Conservation (phyloP, 1,140 invertebrate species). For the Stegodyphus dumicola region DNA sequence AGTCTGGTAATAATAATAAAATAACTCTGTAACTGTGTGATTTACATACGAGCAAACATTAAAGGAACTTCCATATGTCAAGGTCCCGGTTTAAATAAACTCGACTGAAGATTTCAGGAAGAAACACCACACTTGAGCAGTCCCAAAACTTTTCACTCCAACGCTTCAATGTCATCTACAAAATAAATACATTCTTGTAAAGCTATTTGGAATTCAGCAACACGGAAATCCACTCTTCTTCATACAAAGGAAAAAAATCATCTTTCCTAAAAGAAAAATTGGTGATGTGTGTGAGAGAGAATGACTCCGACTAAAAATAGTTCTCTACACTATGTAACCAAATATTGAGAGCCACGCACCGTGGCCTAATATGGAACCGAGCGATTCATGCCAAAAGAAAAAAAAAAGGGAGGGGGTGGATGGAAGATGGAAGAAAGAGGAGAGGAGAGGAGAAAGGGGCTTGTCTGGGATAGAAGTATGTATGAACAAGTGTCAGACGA, state of each 20-base stretch:
- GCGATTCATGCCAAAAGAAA: conserved; percentile 10
- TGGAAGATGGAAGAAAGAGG: conserved; percentile 1
- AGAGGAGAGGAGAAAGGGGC: background rate
- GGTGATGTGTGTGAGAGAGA: background rate
- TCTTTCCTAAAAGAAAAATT: background rate
- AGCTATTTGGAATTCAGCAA: background rate
- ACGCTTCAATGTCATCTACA: too few relatives aligned
- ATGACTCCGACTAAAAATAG: conserved; percentile 22
- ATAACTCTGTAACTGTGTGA: too few relatives aligned
- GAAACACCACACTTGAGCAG: too few relatives aligned
- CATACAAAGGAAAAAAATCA: background rate
- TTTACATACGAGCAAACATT: too few relatives aligned
- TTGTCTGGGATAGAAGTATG: conserved; percentile 25
- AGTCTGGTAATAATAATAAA: too few relatives aligned
- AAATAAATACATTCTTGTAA: background rate
- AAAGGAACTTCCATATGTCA: too few relatives aligned
- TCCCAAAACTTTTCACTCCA: too few relatives aligned
- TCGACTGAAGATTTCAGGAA: too few relatives aligned
- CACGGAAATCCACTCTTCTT: background rate
- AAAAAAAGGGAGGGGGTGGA: conserved; percentile 35
- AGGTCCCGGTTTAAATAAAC: too few relatives aligned
- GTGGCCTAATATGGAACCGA: conserved; percentile 54
- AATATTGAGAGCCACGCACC: conserved; percentile 23
- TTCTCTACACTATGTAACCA: conserved; percentile 21
- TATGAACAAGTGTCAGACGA: conserved; percentile 38